Evolutionary conservation across 1,140 invertebrate genomes (phyloP), one percentile per base, ranked within the genome.

Genomic region (Aporrectodea caliginosa): DNA sequence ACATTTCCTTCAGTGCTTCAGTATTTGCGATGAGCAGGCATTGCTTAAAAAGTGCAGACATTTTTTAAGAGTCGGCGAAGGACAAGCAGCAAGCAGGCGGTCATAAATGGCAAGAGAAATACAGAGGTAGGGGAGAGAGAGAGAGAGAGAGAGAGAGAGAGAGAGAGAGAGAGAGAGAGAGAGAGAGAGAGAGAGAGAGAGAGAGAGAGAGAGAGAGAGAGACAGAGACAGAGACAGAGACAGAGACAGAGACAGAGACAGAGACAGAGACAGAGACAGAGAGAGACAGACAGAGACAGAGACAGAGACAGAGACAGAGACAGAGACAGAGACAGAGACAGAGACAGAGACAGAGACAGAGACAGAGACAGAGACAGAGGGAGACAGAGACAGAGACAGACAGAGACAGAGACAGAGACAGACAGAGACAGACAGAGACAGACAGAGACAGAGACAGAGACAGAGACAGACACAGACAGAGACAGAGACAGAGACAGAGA

Each of bases 161-260:
- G 22, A 58, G 6, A 22, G 43, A 58, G 6, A 22, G 43, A 58
- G 43, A 22, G 43, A 58, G 6, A 22, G 43, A 58, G 43, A 22
- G 43, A 58, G 43, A 58, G 43, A 58, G 43, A 58, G 43, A 58
- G 22, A 58, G 43, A 58, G 6, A 22, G 43, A 58, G 22, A 22
- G 43, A 58, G 43, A 58, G 43, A 58, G 43, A 58, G 43, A 58
- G 43, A 58, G 43, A 58, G 43, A 58, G 43, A 58, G 43, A 58
- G 43, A 58, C 6, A 58, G 43, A 58, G 43, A 58, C 6, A 58
- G 43, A 58, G 43, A 58, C 6, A 58, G 43, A 58, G 43, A 58
- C 6, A 58, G 43, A 58, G 43, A 58, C 6, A 58, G 43, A 58
- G 43, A 58, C 6, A 58, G 43, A 58, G 43, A 58, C 6, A 58